Conservation (phyloP, 2,113 vertebrate species). For the Amphiprion percula region DNA sequence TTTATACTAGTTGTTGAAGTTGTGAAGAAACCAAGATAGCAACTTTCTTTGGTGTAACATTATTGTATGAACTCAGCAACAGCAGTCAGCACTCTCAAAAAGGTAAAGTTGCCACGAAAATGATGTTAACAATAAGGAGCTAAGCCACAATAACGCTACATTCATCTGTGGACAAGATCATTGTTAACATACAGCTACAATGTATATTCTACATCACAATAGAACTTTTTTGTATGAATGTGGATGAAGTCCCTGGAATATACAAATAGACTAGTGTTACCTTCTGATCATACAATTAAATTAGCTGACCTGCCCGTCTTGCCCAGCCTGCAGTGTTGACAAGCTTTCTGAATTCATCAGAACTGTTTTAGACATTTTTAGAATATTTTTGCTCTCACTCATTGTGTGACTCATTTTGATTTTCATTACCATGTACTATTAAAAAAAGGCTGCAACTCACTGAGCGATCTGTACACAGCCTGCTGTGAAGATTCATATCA, state of each 20-base stretch:
- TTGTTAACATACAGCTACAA: too few species aligned
- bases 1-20: too few species aligned
- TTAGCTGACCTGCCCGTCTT: not conserved
- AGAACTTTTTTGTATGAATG: too few species aligned
- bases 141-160: too few species aligned
- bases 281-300: not conserved
- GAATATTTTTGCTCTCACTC: not conserved
- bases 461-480: not conserved
- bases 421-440: not conserved
- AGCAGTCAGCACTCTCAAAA: too few species aligned
- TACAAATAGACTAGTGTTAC: not conserved
- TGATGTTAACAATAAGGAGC: too few species aligned
- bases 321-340: not conserved
- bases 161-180: too few species aligned
- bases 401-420: not conserved
- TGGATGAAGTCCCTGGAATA: not conserved
- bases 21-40: too few species aligned
- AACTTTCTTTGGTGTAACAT: too few species aligned
- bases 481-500: not conserved
- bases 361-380: not conserved
- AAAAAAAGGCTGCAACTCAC: not conserved
- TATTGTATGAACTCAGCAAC: too few species aligned
- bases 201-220: too few species aligned
- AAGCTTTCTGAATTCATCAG: not conserved
- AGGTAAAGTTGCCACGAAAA: too few species aligned